Percentiles rank a stretch among this genome's conserved stretches.
phyloP scores from a whole-genome alignment of 2,113 vertebrate genomes.

The Psilopsiagon aurifrons region DNA sequence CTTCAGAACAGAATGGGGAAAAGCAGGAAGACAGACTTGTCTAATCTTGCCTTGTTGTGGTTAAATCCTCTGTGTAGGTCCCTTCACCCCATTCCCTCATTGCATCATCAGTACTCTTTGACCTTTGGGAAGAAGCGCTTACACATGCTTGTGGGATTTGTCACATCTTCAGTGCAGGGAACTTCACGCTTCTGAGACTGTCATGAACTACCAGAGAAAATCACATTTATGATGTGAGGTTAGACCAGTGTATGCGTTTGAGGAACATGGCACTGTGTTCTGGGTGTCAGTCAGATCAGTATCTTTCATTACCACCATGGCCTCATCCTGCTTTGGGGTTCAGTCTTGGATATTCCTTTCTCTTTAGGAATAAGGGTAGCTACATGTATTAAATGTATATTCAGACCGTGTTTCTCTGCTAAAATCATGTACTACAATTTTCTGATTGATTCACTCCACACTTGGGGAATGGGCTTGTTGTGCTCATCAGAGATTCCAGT shows the following conservation, averaged over 20 bases:
- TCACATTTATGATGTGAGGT: not conserved
- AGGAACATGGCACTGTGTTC: not conserved
- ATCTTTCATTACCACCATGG: not conserved
- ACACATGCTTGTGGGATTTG: not conserved
- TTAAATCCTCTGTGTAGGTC: not conserved
- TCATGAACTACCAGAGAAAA: not conserved
- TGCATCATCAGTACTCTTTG: not conserved
- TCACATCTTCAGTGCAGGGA: not conserved
- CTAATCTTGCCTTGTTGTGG: not conserved
- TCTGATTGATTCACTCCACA: not conserved
- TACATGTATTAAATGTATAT: not conserved
- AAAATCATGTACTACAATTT: not conserved
- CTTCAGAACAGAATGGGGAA: not conserved
- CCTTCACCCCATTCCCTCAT: not conserved
- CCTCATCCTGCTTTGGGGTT: not conserved
- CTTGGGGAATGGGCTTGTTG: not conserved
- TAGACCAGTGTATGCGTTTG: not conserved
- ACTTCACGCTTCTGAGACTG: fast-evolving
- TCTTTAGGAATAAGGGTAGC: not conserved
- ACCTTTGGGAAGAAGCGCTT: not conserved
- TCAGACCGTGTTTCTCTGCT: not conserved
- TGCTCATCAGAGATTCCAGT: not conserved
- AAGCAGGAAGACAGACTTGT: not conserved
- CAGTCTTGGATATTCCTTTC: not conserved
- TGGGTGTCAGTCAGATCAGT: not conserved